These are phyloP conservation scores for Polyploca ridens DNA, from an alignment of 2,888 invertebrate species.

Conservation along the genomic window DNA sequence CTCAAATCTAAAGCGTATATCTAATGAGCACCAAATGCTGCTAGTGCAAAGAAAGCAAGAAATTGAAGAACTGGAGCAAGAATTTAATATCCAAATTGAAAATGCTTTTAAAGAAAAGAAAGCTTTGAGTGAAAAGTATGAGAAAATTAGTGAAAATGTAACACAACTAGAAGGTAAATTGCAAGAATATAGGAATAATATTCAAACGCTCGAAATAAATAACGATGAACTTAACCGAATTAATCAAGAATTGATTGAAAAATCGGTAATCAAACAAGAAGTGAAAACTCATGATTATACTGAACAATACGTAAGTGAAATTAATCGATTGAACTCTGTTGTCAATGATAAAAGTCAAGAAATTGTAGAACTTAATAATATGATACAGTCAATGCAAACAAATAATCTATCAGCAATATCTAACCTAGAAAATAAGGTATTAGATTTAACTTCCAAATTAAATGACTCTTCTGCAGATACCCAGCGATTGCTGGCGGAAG, in stretches of 20 bases:
- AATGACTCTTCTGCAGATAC: slow-evolving; percentile 43
- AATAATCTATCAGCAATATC: slow-evolving; percentile 49
- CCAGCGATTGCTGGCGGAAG: slow-evolving; percentile 46
- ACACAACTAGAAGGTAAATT: slow-evolving; percentile 61
- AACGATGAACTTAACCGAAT: slow-evolving; percentile 62
- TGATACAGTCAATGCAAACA: slow-evolving; percentile 52
- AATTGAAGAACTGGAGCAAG: slow-evolving; percentile 73
- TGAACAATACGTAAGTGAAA: slow-evolving; percentile 81
- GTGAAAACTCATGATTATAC: slow-evolving; percentile 67
- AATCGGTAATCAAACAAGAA: slow-evolving; percentile 42
- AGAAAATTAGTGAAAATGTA: slow-evolving; percentile 78
- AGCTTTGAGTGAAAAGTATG: slow-evolving; percentile 73
- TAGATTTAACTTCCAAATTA: slow-evolving; percentile 63
- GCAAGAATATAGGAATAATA: slow-evolving; percentile 64
- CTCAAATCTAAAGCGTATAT: slow-evolving; percentile 62
- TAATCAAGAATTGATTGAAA: slow-evolving; percentile 62
- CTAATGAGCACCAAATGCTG: slow-evolving; percentile 65
- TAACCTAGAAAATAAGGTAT: slow-evolving; percentile 56
- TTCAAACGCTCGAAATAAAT: slow-evolving; percentile 60
- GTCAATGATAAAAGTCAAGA: slow-evolving; percentile 79
- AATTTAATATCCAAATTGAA: slow-evolving; percentile 77
- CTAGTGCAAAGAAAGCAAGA: slow-evolving; percentile 71
- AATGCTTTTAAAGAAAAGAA: slow-evolving; percentile 79
- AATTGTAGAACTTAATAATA: slow-evolving; percentile 64
- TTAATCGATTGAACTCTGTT: slow-evolving; percentile 81